phyloP scores from a whole-genome alignment of 1,140 invertebrate species.

The Macrobrachium nipponense region DNA sequence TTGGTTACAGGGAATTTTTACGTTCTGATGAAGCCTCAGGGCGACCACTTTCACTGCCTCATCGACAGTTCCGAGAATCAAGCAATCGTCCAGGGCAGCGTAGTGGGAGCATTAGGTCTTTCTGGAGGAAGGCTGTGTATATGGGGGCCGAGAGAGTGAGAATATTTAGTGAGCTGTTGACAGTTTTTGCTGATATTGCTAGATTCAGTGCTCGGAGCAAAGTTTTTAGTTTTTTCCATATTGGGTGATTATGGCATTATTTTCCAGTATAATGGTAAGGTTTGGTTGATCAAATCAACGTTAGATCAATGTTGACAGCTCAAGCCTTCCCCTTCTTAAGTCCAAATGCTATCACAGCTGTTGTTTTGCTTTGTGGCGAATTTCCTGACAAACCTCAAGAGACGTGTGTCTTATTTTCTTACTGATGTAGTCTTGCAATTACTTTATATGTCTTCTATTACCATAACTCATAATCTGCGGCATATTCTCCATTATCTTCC shows the following conservation, averaged over 20 bases:
- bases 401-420: constrained; percentile 62
- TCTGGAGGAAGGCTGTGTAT: constrained; percentile 43
- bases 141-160: constrained; percentile 10
- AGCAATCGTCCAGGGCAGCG: constrained; percentile 59
- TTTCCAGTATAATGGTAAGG: constrained; percentile 30
- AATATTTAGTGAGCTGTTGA: constrained; percentile 33
- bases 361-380: constrained; percentile 60
- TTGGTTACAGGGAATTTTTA: constrained; percentile 57
- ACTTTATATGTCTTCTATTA: constrained; percentile 59
- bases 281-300: constrained; percentile 34
- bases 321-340: constrained; percentile 48
- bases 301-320: constrained; percentile 43
- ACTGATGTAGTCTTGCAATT: constrained; percentile 58
- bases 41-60: constrained; percentile 60
- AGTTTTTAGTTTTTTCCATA: constrained; percentile 37
- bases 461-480: constrained; percentile 52
- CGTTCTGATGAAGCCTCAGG: constrained; percentile 58
- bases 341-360: constrained; percentile 57
- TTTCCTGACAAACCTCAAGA: constrained; percentile 56
- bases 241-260: background rate
- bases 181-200: constrained; percentile 36
- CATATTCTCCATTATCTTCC: constrained; percentile 46
- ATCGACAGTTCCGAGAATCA: constrained; percentile 61
- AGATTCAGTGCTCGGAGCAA: constrained; percentile 38
- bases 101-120: constrained; percentile 44